Percentiles rank a stretch among this genome's conserved stretches.
Evolutionary conservation across 1,140 invertebrate genomes (phyloP).

Genomic region (Solenopsis fugax): DNA sequence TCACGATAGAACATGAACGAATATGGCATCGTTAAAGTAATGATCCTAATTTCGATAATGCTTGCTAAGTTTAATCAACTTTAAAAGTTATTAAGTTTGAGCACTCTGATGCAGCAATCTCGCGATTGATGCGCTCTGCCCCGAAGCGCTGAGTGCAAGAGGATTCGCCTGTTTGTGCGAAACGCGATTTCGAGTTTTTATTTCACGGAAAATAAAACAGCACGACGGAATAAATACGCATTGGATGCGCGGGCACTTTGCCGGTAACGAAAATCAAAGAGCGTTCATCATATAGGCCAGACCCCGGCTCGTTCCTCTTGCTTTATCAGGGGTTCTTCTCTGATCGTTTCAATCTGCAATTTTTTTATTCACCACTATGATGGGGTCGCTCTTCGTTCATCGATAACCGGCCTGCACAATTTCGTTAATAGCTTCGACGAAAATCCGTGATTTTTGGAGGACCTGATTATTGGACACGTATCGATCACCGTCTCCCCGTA

Average conservation of each 20-base stretch:
- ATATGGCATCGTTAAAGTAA: neutral
- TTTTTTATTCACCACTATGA: conserved; percentile 65
- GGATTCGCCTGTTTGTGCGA: conserved; percentile 4
- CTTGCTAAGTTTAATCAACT: conserved; percentile 16
- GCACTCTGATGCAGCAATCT: conserved; percentile 4
- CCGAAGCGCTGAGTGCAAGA: conserved; percentile 14
- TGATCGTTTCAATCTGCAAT: conserved; percentile 57
- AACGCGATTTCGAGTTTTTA: conserved; percentile 48
- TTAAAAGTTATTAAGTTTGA: conserved; percentile 43
- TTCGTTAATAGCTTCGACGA: conserved; percentile 65
- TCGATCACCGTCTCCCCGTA: conserved; percentile 54
- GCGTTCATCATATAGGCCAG: conserved; percentile 39
- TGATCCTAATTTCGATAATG: neutral
- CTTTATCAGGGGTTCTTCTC: neutral
- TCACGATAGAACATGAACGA: neutral
- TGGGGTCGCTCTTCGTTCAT: conserved; percentile 61
- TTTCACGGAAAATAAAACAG: neutral
- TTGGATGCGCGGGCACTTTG: conserved; percentile 65
- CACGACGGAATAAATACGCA: conserved; percentile 60
- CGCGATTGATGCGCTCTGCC: neutral
- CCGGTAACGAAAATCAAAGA: conserved; percentile 73
- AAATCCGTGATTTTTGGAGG: conserved; percentile 69
- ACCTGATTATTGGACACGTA: conserved; percentile 65
- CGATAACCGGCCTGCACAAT: conserved; percentile 76
- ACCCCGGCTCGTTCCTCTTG: conserved; percentile 22